Base-by-base conservation (phyloP, 2,888 invertebrate genomes). In the Pterobdella sp. region DNA sequence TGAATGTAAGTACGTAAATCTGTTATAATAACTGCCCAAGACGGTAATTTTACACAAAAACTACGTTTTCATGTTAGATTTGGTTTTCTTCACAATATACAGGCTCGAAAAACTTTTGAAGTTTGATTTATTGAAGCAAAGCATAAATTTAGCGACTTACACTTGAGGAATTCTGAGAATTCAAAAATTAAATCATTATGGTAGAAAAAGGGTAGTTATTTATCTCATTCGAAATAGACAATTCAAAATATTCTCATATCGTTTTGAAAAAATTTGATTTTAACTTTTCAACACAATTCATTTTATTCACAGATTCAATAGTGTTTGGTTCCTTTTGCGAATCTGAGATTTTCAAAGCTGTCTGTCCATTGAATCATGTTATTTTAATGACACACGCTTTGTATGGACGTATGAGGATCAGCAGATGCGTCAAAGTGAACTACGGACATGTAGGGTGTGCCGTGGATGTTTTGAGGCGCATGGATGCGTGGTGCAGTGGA, bases 381-480 rank as follows among this genome's bases (percentile, higher is more conserved):
- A 70, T 77, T 49, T 37, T 76, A 35, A 73, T 77, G 73, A 73
- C 74, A 18, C 73, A 75, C 35, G 77, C 77, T 22, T 71, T 67
- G 1, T 77, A 76, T 73, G 77, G 77, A 34, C 77, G 77, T 69
- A 77, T 77, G 77, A 75, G 71, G 66, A 35, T 74, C 32, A 75
- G 76, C 31, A 68, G 76, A 29, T 77, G 77, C 72, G 77, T 76
- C 32, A 75, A 65, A 35, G 36, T 74, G 63, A 74, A 74, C 72
- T 77, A 77, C 72, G 77, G 77, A 36, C 75, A 75, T 64, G 74
- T 77, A 34, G 77, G 77, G 14, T 77, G 77, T 65, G 68, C 76
- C 29, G 66, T 60, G n/a, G 74, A 74, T 73, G 77, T 77, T 67
- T 68, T 77, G 36, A 66, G 66, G 63, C 66, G 73, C n/a, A 60